Conservation (phyloP, 2,113 vertebrate genomes). For the Nettapus auritus region DNA sequence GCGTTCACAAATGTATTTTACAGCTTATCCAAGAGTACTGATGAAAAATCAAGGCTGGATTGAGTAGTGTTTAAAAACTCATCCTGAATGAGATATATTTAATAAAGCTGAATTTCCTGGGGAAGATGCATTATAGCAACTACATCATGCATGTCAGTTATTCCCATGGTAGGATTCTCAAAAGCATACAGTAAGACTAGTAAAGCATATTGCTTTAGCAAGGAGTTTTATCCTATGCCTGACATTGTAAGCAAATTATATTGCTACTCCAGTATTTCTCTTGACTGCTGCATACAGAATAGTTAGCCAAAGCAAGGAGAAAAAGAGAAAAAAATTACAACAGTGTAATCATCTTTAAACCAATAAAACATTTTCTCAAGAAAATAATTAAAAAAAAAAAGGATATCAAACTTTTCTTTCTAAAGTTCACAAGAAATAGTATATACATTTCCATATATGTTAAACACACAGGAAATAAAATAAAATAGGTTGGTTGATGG, state of each 20-base stretch:
- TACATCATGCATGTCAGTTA: neutral
- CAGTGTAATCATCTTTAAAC: neutral
- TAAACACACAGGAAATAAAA: neutral
- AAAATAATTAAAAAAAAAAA: neutral
- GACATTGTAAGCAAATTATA: neutral
- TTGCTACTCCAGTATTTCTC: neutral
- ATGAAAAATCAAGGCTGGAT: neutral
- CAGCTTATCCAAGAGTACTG: neutral
- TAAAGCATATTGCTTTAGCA: neutral
- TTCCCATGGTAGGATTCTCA: neutral
- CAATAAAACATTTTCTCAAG: neutral
- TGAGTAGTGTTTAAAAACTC: neutral
- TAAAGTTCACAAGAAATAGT: neutral
- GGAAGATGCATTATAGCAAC: neutral
- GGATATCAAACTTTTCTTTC: neutral
- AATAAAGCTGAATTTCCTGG: neutral
- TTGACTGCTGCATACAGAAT: neutral
- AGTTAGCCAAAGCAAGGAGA: neutral
- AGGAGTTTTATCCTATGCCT: neutral
- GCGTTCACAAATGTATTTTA: neutral
- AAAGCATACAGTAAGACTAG: neutral
- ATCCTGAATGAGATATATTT: neutral
- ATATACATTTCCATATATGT: neutral
- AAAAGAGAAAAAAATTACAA: neutral
- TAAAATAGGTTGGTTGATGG: neutral